These are phyloP conservation scores for Melanerpes aurifrons DNA, from an alignment of 2,113 vertebrate species.

Conservation along the genomic window DNA sequence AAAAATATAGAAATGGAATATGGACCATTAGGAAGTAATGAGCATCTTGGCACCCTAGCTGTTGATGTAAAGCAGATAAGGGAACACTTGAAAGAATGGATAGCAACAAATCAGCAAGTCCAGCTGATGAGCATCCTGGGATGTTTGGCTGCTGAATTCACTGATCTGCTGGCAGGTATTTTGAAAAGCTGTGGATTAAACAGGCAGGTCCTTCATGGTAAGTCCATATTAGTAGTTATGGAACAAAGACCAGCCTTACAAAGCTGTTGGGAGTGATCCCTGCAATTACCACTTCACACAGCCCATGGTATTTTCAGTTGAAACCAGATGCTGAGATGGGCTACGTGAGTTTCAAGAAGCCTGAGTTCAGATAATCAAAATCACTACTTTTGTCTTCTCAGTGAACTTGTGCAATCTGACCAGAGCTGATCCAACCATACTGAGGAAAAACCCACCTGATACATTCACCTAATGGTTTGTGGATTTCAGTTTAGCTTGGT, in stretches of 20 bases:
- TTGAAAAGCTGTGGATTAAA: constrained; percentile 63
- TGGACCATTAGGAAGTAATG: constrained; percentile 74
- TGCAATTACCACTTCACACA: background rate
- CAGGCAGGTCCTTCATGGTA: constrained; percentile 25
- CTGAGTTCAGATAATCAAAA: background rate
- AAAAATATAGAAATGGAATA: constrained; percentile 74
- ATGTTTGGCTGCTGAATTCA: constrained; percentile 61
- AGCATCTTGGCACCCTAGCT: constrained; percentile 69
- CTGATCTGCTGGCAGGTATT: constrained; percentile 55
- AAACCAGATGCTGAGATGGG: background rate
- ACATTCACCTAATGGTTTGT: background rate
- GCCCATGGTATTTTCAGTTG: background rate
- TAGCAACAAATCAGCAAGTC: constrained; percentile 67
- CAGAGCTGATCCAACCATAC: background rate
- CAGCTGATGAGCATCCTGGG: constrained; percentile 66
- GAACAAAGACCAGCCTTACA: background rate
- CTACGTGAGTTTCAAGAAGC: background rate
- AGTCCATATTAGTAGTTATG: background rate
- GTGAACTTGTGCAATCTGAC: background rate
- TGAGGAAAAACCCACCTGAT: background rate
- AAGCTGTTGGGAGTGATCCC: background rate
- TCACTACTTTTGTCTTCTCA: background rate
- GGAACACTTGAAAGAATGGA: constrained; percentile 70
- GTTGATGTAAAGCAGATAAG: constrained; percentile 72
- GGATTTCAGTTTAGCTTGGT: background rate